Evolutionary conservation across 2,888 invertebrate species (phyloP).

Genomic region (Drosophila aldrichi): DNA sequence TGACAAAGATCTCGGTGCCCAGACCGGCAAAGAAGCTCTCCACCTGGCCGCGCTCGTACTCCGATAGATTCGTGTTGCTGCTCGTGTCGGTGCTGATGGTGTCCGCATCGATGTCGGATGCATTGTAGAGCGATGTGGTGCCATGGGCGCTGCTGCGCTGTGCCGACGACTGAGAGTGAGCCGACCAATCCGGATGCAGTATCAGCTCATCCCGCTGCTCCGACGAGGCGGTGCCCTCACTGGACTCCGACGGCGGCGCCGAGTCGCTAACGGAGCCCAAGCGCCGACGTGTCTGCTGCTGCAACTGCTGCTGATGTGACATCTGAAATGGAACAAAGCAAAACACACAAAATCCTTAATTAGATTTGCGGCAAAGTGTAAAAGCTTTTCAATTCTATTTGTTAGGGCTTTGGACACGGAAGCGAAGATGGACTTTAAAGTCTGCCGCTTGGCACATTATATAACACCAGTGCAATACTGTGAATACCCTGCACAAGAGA

Average conservation of each 20-base stretch:
- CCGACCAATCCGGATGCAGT: slow-evolving; percentile 66
- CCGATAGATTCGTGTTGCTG: slow-evolving; percentile 86
- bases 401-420: neutral
- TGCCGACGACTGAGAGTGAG: slow-evolving; percentile 64
- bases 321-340: slow-evolving; percentile 58
- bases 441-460: slow-evolving; percentile 34
- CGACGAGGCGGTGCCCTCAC: slow-evolving; percentile 87
- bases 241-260: slow-evolving; percentile 86
- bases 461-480: slow-evolving; percentile 47
- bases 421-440: neutral
- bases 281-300: slow-evolving; percentile 85
- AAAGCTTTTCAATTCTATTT: slow-evolving; percentile 66
- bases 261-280: slow-evolving; percentile 88
- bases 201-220: slow-evolving; percentile 80
- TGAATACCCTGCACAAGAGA: slow-evolving; percentile 14
- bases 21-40: slow-evolving; percentile 91
- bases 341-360: slow-evolving; percentile 42
- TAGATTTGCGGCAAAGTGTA: slow-evolving; percentile 66
- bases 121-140: slow-evolving; percentile 83
- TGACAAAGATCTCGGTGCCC: slow-evolving; percentile 92
- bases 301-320: slow-evolving; percentile 80
- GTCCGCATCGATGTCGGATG: slow-evolving; percentile 84
- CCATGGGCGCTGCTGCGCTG: slow-evolving; percentile 74
- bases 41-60: slow-evolving; percentile 89
- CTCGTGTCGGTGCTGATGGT: slow-evolving; percentile 84